Conservation (phyloP, 1,140 invertebrate genomes). For the Metaphire vulgaris region DNA sequence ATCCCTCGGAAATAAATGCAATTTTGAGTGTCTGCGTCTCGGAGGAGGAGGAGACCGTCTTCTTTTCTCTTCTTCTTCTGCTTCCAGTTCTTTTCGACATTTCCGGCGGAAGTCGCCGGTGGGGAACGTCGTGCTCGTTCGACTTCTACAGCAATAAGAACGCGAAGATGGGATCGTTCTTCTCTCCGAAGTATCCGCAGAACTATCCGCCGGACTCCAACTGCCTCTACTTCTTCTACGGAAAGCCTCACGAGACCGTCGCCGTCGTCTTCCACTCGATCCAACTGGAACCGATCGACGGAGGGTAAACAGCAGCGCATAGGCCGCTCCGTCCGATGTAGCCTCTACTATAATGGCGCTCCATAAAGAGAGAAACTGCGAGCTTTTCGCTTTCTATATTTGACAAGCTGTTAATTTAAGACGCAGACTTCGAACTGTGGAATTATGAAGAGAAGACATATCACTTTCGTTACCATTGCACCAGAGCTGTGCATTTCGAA, state of each 20-base stretch:
- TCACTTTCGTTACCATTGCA: background rate
- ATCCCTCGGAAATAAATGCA: too few relatives aligned
- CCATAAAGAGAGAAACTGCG: too few relatives aligned
- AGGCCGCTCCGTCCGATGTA: background rate
- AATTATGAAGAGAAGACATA: background rate
- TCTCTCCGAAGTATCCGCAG: constrained; percentile 74
- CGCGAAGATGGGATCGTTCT: constrained; percentile 63
- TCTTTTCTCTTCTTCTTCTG: too few relatives aligned
- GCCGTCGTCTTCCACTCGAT: constrained; percentile 47
- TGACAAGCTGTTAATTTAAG: too few relatives aligned
- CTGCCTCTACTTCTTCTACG: constrained; percentile 69
- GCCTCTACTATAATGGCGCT: background rate
- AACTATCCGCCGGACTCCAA: constrained; percentile 71
- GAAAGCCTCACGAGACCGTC: constrained; percentile 42
- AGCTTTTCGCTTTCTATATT: too few relatives aligned
- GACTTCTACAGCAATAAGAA: constrained; percentile 65
- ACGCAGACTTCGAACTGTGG: too few relatives aligned
- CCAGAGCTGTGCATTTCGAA: too few relatives aligned
- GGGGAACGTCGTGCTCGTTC: constrained; percentile 68
- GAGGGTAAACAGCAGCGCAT: constrained; percentile 28
- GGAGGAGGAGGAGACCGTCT: too few relatives aligned
- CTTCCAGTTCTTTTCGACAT: constrained; percentile 17
- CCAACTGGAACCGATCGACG: constrained; percentile 35
- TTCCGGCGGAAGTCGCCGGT: constrained; percentile 23
- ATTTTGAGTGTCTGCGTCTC: too few relatives aligned